phyloP scores from a whole-genome alignment of 1,140 invertebrate species.

The Idris sp. region DNA sequence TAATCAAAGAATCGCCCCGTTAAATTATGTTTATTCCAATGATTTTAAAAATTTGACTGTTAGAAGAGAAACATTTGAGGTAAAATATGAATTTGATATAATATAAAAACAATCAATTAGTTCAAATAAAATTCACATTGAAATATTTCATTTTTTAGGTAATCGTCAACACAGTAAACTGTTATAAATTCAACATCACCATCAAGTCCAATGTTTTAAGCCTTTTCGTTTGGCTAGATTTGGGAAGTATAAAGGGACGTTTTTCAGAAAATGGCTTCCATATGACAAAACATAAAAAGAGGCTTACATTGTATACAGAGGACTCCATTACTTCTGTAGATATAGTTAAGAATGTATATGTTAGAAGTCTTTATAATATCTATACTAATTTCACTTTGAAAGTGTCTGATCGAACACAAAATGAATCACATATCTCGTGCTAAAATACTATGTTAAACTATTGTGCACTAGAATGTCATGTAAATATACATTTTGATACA shows the following conservation, averaged over 20 bases:
- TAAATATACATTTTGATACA: no score
- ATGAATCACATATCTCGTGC: not conserved
- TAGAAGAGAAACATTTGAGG: conserved; percentile 27
- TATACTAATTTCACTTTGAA: conserved; percentile 37
- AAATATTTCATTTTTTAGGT: conserved; percentile 21
- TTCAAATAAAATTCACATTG: no score
- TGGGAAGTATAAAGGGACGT: conserved; percentile 72
- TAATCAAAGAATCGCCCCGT: conserved; percentile 67
- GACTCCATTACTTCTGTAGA: conserved; percentile 38
- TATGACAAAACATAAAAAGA: conserved; percentile 63
- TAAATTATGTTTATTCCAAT: conserved; percentile 74
- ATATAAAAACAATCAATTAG: no score
- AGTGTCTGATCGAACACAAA: not conserved
- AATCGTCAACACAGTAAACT: conserved; percentile 1
- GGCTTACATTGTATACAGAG: conserved; percentile 59
- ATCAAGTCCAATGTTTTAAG: conserved; percentile 78
- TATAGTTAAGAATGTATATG: conserved; percentile 53
- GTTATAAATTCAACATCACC: conserved; percentile 3
- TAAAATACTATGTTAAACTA: no score
- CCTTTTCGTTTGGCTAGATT: conserved; percentile 84
- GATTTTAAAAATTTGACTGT: conserved; percentile 40
- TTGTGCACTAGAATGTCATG: no score
- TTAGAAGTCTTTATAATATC: conserved; percentile 67
- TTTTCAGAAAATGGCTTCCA: conserved; percentile 85
- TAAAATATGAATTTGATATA: conserved; percentile 9